Evolutionary conservation across 2,797 vertebrate genomes (phyloP), one percentile per base, ranked within the genome.

Genomic region (Microctenopoma lineatum): DNA sequence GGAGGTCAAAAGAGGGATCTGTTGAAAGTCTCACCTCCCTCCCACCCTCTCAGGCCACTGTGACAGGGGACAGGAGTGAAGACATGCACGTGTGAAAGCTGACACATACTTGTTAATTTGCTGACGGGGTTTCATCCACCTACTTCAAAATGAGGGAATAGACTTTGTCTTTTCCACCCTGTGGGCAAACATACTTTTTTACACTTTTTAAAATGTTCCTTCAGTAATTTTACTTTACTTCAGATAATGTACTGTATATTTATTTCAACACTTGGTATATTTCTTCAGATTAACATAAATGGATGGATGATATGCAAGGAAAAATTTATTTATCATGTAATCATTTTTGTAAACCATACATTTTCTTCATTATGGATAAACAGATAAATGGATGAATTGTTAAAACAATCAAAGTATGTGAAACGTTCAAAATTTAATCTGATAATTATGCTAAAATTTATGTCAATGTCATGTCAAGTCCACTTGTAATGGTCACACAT

Each of bases 81-180:
- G 73, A 81, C 79, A 79, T 14, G 16, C 52, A 29, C 0, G 54
- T 77, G 83, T 79, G 83, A 90, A 87, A 87, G 57, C 71, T 57
- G 62, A 53, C 73, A 73, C 48, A 25, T 54, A 70, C 66, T 64
- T 84, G 84, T 70, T 83, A 84, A 90, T 88, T 83, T 74, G 77
- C 75, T 72, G 75, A 84, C 51, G 61, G 84, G 70, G 34, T 61
- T 82, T 79, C 59, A 69, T 69, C 76, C 59, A 27, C 73, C 66
- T 39, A 58, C 58, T 61, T 46, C 25, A 39, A 14, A 75, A 59
- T 0, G 11, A 42, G 9, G 47, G 52, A 61, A 72, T 32, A 16
- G 5, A 74, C 39, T 68, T 60, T 81, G 81, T 38, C 62, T 34
- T 61, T 10, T 44, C 27, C 42, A 38, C 42, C 57, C 18, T 39